Percentiles rank a stretch among this genome's conserved stretches.
Evolutionary conservation across 2,797 vertebrate species (phyloP).

Genomic region (Etheostoma perlongum): DNA sequence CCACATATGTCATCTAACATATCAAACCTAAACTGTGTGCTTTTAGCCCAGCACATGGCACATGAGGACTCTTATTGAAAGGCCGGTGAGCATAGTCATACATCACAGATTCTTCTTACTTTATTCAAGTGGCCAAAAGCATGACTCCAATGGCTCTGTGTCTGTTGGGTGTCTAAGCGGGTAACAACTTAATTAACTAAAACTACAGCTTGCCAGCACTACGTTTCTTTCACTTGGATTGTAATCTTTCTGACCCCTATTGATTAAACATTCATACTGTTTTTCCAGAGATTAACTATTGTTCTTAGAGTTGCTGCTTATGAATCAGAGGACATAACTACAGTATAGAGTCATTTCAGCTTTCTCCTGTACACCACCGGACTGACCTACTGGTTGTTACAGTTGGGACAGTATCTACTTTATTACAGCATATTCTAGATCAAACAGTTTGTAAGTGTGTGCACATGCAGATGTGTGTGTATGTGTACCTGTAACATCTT

Average conservation of each 20-base stretch:
- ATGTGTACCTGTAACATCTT: constrained; percentile 95
- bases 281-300: constrained; percentile 1
- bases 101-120: background rate
- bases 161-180: background rate
- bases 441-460: constrained; percentile 5
- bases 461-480: background rate
- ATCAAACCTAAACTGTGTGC: background rate
- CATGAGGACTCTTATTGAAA: background rate
- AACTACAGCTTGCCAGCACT: background rate
- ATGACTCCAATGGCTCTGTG: background rate
- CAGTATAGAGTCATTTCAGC: constrained; percentile 11
- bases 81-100: background rate
- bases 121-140: background rate
- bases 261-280: constrained; percentile 23
- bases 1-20: background rate
- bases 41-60: background rate
- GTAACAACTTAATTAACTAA: background rate
- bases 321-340: constrained; percentile 21
- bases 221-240: too few species aligned
- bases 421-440: constrained; percentile 8
- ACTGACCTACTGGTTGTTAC: background rate
- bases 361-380: background rate
- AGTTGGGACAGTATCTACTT: background rate
- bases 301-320: constrained; percentile 13
- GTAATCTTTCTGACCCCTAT: too few species aligned